Evolutionary conservation across 2,113 vertebrate species (phyloP).

Genomic region (Nothocercus nigrocapillus): DNA sequence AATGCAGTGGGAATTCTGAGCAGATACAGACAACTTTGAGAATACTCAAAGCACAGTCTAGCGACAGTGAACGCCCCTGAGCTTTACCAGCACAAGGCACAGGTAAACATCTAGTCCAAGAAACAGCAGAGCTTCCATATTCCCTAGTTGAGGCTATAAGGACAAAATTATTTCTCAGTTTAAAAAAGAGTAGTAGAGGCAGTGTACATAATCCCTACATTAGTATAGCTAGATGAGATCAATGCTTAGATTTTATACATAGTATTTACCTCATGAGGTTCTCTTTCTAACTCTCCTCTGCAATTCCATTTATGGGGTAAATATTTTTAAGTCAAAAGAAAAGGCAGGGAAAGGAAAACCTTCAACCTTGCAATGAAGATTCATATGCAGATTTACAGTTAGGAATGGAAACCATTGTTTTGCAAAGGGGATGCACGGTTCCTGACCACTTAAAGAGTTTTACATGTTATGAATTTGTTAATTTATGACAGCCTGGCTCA

Average conservation of each 20-base stretch:
- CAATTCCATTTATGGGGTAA: background rate
- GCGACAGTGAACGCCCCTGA: background rate
- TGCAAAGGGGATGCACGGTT: background rate
- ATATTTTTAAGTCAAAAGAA: background rate
- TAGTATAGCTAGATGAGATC: background rate
- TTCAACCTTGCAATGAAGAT: background rate
- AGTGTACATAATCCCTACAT: background rate
- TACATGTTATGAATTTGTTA: background rate
- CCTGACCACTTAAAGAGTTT: background rate
- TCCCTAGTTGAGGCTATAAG: background rate
- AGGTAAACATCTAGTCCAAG: background rate
- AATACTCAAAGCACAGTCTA: background rate
- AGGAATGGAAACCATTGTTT: background rate
- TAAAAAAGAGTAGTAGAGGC: background rate
- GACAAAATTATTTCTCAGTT: background rate
- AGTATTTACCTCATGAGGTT: background rate
- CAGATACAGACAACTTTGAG: background rate
- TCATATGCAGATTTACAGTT: background rate
- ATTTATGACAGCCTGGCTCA: background rate
- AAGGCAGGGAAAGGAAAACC: background rate
- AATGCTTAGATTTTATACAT: background rate
- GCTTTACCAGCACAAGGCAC: background rate
- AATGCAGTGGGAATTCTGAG: background rate
- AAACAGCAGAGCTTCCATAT: background rate
- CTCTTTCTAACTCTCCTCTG: background rate